Evolutionary conservation across 1,140 invertebrate species (phyloP), one percentile per base, ranked within the genome.

Genomic region (Zaprionus ghesquierei): DNA sequence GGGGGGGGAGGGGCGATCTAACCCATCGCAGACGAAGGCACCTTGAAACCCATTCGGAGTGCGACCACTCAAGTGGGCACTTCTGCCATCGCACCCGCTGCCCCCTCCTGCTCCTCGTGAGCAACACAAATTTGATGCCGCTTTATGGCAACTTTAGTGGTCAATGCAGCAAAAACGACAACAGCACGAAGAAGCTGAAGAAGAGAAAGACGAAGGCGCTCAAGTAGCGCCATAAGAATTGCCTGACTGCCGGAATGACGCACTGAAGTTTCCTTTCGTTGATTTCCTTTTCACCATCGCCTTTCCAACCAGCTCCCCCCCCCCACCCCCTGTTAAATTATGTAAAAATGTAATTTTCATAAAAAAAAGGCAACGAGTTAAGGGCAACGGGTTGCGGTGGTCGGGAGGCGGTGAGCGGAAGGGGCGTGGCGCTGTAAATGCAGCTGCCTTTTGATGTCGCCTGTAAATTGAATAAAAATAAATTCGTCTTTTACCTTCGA

Each of bases 101-200:
- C 6, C 41, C 22, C 18, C 18, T 46, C 9, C 41, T n/a, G n/a
- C 18, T 22, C 9, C 9, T 41, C 44, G 27, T 73, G 70, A 75
- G 55, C 49, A 74, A 56, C 70, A 61, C 64, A 73, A 76, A 65
- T 82, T 84, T 82, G 61, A 82, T 84, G 80, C 66, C 70, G 62
- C 64, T 79, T 82, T 84, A 82, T 76, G 80, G 75, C 46, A 75
- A 75, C 81, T 82, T 82, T 82, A 76, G 80, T 82, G 80, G 80
- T 82, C 80, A 82, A 82, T 84, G 76, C 80, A 75, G 69, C 72
- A 63, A 62, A 72, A 80, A 61, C 61, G 38, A 23, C 72, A 18
- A 15, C 54, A 53, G 31, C 46, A 35, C 35, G 49, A 29, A 38
- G 60, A 50, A n/a, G n/a, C n/a, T n/a, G n/a, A n/a, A n/a, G n/a